These are phyloP conservation scores for Dicyrtoma fusca DNA, from an alignment of 2,888 invertebrate genomes.

Conservation along the genomic window DNA sequence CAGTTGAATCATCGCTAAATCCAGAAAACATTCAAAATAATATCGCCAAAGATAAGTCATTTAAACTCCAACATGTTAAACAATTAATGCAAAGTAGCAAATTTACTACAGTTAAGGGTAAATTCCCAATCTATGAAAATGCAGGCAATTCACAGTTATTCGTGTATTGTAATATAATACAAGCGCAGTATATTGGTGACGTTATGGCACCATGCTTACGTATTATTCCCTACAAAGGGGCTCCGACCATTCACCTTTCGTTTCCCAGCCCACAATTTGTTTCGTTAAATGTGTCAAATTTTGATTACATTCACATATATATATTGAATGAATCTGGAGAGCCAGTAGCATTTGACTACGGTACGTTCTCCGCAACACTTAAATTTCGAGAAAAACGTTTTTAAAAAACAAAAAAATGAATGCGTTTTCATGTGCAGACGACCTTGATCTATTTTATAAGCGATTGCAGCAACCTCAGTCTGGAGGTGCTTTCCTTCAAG, in stretches of 20 bases:
- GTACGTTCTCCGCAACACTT: conserved; percentile 17
- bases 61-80: too few species aligned
- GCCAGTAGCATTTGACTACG: conserved; percentile 19
- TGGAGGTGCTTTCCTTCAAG: background rate
- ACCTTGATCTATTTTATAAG: background rate
- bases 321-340: conserved; percentile 30
- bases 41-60: too few species aligned
- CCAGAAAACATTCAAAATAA: too few species aligned
- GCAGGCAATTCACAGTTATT: conserved; percentile 25
- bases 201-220: conserved; percentile 16
- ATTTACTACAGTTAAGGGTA: too few species aligned
- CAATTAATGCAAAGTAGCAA: too few species aligned
- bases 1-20: too few species aligned
- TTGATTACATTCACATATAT: conserved; percentile 30
- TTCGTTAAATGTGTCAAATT: background rate
- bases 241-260: background rate
- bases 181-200: conserved; percentile 22
- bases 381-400: conserved; percentile 20
- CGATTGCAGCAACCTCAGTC: background rate
- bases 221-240: background rate
- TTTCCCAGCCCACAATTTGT: conserved; percentile 17
- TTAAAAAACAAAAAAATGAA: background rate
- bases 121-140: background rate
- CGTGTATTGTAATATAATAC: conserved; percentile 27
- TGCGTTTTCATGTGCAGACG: background rate